A percentile compares a stretch with the other conserved stretches of the same genome.
These are phyloP conservation scores for Eueides isabella DNA, from an alignment of 1,140 invertebrate species.

Conservation along the genomic window DNA sequence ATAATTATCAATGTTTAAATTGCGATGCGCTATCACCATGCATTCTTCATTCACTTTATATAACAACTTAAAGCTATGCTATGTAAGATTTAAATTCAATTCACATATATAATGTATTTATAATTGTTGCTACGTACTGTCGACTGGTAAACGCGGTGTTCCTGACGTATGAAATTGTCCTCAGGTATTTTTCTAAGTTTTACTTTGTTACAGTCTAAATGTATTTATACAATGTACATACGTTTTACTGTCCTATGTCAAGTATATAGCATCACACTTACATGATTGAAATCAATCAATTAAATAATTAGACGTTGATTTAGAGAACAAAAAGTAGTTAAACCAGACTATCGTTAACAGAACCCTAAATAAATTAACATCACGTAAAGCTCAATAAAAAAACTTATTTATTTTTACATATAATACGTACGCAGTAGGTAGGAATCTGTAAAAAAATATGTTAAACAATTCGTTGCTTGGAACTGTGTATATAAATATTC, in stretches of 20 bases:
- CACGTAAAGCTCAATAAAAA: not conserved
- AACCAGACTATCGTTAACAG: not conserved
- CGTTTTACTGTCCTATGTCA: too few relatives aligned
- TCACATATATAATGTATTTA: slow-evolving; percentile 22
- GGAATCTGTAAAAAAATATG: not conserved
- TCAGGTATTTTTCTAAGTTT: too few relatives aligned
- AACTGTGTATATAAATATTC: slow-evolving; percentile 6
- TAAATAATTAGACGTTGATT: not conserved
- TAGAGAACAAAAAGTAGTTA: not conserved
- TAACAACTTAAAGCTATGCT: slow-evolving; percentile 5
- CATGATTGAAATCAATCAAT: too few relatives aligned
- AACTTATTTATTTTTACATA: not conserved
- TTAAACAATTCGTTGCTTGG: slow-evolving; percentile 6
- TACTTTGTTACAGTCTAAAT: too few relatives aligned
- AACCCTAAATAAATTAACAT: not conserved
- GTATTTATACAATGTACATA: too few relatives aligned
- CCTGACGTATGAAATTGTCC: slow-evolving; percentile 11
- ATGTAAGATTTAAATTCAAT: slow-evolving; percentile 24
- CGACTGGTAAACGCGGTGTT: not conserved
- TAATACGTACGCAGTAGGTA: not conserved
- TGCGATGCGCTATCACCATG: slow-evolving; percentile 1
- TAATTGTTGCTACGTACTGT: slow-evolving; percentile 22
- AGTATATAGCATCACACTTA: not conserved
- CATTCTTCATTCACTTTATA: not conserved
- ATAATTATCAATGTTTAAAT: not conserved